A percentile compares a stretch with the other conserved stretches of the same genome.
Evolutionary conservation across 2,113 vertebrate species (phyloP).

Genomic region (human (Homo sapiens)): GRCh38 chr5:64593001-64593500

Average conservation of each 20-base stretch:
- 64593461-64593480: neutral
- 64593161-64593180: neutral
- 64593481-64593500: neutral
- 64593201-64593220: slow-evolving; percentile 1
- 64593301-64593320: neutral
- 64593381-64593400: neutral
- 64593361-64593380: neutral
- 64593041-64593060: slow-evolving; percentile 35
- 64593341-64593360: neutral
- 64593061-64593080: slow-evolving; percentile 60
- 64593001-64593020: slow-evolving; percentile 47
- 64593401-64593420: neutral
- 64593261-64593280: neutral
- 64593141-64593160: neutral
- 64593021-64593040: slow-evolving; percentile 60
- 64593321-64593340: neutral
- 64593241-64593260: neutral
- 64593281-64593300: neutral
- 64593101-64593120: neutral
- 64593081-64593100: neutral
- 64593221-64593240: neutral
- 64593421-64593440: neutral
- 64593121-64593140: neutral
- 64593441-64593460: neutral
- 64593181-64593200: neutral